Conservation (phyloP, 1,140 invertebrate genomes). For the Pogonomyrmex californicus region DNA sequence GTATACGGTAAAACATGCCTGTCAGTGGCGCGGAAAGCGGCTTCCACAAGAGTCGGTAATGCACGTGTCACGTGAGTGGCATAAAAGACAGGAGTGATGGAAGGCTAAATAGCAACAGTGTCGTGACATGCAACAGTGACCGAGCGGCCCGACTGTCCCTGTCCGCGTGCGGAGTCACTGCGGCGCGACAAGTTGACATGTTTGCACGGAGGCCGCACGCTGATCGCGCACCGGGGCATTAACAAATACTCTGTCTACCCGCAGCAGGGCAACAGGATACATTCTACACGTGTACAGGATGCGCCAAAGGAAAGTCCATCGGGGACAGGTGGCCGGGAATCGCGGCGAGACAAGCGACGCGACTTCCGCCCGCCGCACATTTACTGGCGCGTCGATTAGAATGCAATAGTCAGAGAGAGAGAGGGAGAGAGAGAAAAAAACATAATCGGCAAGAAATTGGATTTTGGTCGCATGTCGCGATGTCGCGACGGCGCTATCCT, state of each 20-base stretch:
- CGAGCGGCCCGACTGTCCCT: constrained; percentile 74
- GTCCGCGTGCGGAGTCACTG: constrained; percentile 78
- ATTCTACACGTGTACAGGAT: constrained; percentile 59
- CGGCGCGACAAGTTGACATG: constrained; percentile 83
- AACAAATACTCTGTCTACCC: constrained; percentile 74
- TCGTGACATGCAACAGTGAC: constrained; percentile 80
- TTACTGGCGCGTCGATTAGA: constrained; percentile 37
- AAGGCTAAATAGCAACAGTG: constrained; percentile 82
- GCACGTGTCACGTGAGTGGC: constrained; percentile 78
- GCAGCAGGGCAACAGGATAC: constrained; percentile 64
- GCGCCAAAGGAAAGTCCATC: constrained; percentile 73
- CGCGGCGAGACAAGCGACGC: constrained; percentile 40
- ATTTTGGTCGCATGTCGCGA: too few relatives aligned
- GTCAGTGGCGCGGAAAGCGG: constrained; percentile 73
- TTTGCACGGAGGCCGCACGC: constrained; percentile 83
- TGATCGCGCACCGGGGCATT: constrained; percentile 75
- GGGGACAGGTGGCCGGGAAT: constrained; percentile 74
- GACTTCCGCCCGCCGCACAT: constrained; percentile 14
- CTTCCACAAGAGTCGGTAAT: constrained; percentile 66
- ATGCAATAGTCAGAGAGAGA: not conserved
- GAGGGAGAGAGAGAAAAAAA: not conserved
- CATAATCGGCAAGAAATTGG: not conserved
- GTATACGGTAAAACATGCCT: constrained; percentile 57
- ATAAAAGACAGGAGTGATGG: constrained; percentile 81
- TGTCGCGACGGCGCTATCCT: not conserved